These are phyloP conservation scores for Capricornis sumatraensis DNA, from an alignment of 2,113 vertebrate genomes.

Conservation along the genomic window DNA sequence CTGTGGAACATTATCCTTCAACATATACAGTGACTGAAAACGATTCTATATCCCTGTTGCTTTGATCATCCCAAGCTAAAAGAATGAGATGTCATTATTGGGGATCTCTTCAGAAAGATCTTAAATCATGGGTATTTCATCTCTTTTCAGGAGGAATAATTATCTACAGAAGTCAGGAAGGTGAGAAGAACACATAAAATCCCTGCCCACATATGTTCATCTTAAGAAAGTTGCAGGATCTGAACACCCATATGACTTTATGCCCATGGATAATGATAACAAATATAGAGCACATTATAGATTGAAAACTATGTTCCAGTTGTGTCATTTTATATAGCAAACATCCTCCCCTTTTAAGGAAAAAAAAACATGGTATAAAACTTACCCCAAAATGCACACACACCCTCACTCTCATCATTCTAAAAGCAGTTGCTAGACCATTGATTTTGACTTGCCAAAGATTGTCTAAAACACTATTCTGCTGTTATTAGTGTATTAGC, in stretches of 20 bases:
- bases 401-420: neutral
- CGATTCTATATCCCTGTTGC: neutral
- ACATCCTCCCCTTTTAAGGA: neutral
- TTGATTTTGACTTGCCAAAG: neutral
- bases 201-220: neutral
- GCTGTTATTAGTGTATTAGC: neutral
- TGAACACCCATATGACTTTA: neutral
- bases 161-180: neutral
- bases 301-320: neutral
- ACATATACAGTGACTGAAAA: neutral
- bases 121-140: constrained; percentile 29
- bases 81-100: neutral
- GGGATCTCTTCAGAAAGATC: neutral
- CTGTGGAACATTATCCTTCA: neutral
- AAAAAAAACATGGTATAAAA: neutral
- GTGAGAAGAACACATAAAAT: neutral
- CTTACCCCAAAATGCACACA: neutral
- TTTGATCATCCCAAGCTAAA: constrained; percentile 46
- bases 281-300: neutral
- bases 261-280: neutral
- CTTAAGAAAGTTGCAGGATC: neutral
- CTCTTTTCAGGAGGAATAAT: neutral
- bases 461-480: neutral
- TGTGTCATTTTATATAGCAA: neutral
- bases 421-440: neutral